These are phyloP conservation scores for Gambusia yucatana DNA, from an alignment of 2,797 vertebrate genomes.

Conservation along the genomic window DNA sequence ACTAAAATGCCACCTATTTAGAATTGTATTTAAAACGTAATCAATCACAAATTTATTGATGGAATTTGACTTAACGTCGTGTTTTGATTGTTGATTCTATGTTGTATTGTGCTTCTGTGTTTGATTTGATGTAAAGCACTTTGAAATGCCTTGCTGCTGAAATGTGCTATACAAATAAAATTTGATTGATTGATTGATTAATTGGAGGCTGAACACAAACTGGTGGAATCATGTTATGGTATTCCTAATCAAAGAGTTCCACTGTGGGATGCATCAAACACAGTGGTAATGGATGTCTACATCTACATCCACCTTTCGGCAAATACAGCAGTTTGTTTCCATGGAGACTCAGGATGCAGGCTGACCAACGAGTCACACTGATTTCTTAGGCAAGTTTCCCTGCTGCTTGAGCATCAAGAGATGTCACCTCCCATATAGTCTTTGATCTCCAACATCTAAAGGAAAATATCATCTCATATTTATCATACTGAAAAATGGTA, in stretches of 20 bases:
- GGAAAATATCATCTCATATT: not conserved
- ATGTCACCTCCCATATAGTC: not conserved
- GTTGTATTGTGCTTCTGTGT: too few species aligned
- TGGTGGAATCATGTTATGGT: not conserved
- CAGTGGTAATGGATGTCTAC: not conserved
- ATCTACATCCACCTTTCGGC: not conserved
- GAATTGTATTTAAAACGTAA: too few species aligned
- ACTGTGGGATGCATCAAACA: not conserved
- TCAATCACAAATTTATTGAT: too few species aligned
- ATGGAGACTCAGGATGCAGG: not conserved
- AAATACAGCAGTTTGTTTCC: not conserved
- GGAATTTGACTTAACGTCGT: too few species aligned
- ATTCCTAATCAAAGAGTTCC: not conserved
- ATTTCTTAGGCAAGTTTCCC: not conserved
- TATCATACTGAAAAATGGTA: not conserved
- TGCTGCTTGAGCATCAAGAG: not conserved
- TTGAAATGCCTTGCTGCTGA: too few species aligned
- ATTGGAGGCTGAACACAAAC: not conserved
- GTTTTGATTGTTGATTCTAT: too few species aligned
- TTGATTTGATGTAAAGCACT: too few species aligned
- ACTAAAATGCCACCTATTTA: too few species aligned
- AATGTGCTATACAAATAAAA: too few species aligned
- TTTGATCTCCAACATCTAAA: slow-evolving; percentile 2
- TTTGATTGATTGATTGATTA: too few species aligned
- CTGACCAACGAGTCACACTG: not conserved